Evolutionary conservation across 2,797 vertebrate genomes (phyloP).

Genomic region (Circus cinereus): DNA sequence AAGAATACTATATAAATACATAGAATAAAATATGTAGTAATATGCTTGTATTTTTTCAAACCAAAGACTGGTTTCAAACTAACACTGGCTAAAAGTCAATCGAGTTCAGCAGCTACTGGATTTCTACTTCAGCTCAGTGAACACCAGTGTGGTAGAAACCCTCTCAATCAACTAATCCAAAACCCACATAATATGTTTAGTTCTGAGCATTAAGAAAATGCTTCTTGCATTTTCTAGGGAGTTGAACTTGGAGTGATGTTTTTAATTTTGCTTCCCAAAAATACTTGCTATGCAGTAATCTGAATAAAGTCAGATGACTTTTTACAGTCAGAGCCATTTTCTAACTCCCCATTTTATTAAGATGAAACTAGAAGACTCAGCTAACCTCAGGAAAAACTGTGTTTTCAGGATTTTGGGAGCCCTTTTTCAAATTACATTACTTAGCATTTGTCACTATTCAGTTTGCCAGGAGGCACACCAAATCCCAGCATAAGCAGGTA

Average conservation of each 20-base stretch:
- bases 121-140: background rate
- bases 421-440: background rate
- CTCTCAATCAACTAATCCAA: background rate
- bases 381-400: background rate
- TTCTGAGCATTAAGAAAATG: background rate
- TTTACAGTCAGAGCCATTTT: background rate
- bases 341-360: background rate
- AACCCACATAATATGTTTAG: background rate
- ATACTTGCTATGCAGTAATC: background rate
- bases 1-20: background rate
- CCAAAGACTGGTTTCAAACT: background rate
- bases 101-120: background rate
- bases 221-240: background rate
- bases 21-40: background rate
- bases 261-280: background rate
- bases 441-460: background rate
- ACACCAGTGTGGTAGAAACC: background rate
- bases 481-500: background rate
- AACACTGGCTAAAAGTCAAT: background rate
- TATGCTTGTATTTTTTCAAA: background rate
- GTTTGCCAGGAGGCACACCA: background rate
- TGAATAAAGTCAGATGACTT: background rate
- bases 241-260: background rate
- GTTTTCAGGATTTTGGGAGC: background rate
- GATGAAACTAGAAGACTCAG: background rate